Evolutionary conservation across 2,113 vertebrate species (phyloP), one percentile per base, ranked within the genome.

Genomic region (Corythaeola cristata): DNA sequence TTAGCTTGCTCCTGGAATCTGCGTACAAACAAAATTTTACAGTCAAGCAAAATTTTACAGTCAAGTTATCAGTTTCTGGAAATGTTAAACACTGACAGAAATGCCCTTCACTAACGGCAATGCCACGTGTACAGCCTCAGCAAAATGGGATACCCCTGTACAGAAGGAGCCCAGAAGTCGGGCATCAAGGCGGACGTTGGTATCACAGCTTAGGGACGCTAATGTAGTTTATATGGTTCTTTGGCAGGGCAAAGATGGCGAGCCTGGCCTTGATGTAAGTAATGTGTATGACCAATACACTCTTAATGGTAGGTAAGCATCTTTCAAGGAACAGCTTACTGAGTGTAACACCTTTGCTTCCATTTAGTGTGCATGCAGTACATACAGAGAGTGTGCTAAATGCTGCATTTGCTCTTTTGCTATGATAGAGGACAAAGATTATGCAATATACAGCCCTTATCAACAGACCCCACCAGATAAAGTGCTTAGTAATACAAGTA

Each of bases 231-330:
- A 68, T 98, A 27, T 98, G 97, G 95, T 98, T 98, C 97, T 92
- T 98, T 98, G 97, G 84, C 98, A 99, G 99, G 99, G 99, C 93
- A 98, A 99, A 93, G 98, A 99, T 94, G 99, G 99, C 94, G 99
- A 99, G 91, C 99, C 99, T 97, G 99, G 99, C 97, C 97, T 99
- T 95, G 99, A 99, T 97, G 99, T 99, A 98, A 99, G 99, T 99
- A 97, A 89, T 73, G 45, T 62, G 8, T 95, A 72, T 86, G 85
- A 83, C 82, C 82, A 95, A 45, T 96, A 89, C 85, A 45, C 93
- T 94, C 81, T 35, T 77, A 14, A 41, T 84, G 69, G 95, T 97
- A 33, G 74, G 96, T 97, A 92, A 97, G 87, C 17, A 0, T 67
- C 56, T 92, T 80, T 86, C 44, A 62, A 59, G 68, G 33, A 85